A percentile compares a stretch with the other conserved stretches of the same genome.
phyloP scores from a whole-genome alignment of 2,888 invertebrate species.

The Tinea pellionella region DNA sequence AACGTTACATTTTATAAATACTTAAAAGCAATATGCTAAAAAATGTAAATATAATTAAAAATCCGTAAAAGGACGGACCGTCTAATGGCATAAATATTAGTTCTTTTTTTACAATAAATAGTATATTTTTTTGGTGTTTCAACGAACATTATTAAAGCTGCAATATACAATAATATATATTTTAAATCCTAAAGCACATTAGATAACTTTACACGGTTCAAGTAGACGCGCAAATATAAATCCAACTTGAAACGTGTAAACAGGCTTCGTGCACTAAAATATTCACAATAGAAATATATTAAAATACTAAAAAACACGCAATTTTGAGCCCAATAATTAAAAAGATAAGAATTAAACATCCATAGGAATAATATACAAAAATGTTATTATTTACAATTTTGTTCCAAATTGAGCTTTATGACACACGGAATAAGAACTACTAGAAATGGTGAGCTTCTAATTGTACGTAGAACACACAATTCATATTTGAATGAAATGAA shows the following conservation, averaged over 20 bases:
- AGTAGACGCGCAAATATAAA: neutral
- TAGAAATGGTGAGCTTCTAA: no score
- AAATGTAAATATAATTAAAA: constrained; percentile 27
- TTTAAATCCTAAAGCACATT: no score
- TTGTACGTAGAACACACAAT: neutral
- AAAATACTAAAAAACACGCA: neutral
- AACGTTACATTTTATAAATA: neutral
- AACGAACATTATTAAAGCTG: neutral
- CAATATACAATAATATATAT: no score
- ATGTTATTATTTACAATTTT: no score
- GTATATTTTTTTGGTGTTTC: neutral
- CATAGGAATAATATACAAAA: no score
- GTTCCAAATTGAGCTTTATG: neutral
- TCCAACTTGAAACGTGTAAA: neutral
- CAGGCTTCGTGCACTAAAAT: neutral
- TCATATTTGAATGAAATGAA: no score
- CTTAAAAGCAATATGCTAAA: neutral
- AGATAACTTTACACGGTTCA: neutral
- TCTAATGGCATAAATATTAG: neutral
- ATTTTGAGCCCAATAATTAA: neutral
- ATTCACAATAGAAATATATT: no score
- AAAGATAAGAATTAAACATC: no score
- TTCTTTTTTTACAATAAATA: neutral
- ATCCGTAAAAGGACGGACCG: constrained; percentile 54
- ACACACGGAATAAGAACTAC: neutral